phyloP scores from a whole-genome alignment of 2,113 vertebrate species.

The Macrotis lagotis region DNA sequence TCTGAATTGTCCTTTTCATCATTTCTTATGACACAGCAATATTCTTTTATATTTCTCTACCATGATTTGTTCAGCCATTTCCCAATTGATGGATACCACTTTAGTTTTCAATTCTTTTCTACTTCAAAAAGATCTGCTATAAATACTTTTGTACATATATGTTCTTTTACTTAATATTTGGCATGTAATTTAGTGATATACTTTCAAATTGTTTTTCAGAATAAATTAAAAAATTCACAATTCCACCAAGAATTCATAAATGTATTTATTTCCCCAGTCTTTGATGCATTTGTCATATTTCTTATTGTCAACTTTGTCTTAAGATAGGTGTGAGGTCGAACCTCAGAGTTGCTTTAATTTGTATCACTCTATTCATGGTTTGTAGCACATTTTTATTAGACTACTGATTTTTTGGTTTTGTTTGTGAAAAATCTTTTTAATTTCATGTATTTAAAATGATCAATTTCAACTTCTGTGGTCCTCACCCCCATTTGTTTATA shows the following conservation, averaged over 20 bases:
- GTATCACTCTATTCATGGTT: neutral
- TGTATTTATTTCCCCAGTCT: neutral
- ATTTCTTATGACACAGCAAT: neutral
- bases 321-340: neutral
- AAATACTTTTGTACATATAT: neutral
- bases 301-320: neutral
- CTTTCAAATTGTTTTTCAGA: neutral
- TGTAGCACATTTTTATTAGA: neutral
- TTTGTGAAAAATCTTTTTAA: neutral
- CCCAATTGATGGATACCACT: neutral
- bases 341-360: neutral
- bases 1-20: neutral
- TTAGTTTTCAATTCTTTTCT: neutral
- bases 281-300: neutral
- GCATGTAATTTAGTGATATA: neutral
- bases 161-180: neutral
- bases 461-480: neutral
- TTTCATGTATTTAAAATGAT: neutral
- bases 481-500: neutral
- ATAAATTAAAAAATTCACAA: neutral
- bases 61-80: neutral
- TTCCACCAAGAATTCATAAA: neutral
- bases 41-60: neutral
- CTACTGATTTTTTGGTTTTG: neutral
- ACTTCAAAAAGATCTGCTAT: neutral